These are phyloP conservation scores for Drosophila setifemur DNA, from an alignment of 1,140 invertebrate genomes.

Conservation along the genomic window DNA sequence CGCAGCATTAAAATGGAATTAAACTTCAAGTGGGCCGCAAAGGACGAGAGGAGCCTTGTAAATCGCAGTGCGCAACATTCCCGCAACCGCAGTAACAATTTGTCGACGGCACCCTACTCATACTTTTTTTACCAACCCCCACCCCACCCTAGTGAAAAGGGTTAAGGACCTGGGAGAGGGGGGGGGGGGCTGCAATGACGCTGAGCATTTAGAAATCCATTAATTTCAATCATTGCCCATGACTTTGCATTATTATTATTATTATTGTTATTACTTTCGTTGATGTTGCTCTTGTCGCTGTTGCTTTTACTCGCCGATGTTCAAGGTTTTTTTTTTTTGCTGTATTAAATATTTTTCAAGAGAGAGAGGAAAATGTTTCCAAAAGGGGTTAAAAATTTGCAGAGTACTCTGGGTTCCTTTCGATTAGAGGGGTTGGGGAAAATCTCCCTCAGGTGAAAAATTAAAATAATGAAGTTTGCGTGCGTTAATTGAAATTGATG, in stretches of 20 bases:
- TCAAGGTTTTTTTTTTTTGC: constrained; percentile 41
- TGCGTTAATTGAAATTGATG: neutral
- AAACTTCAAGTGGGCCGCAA: constrained; percentile 31
- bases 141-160: constrained; percentile 9
- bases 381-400: neutral
- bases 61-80: constrained; percentile 25
- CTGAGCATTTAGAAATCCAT: constrained; percentile 70
- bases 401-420: constrained; percentile 6
- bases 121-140: neutral
- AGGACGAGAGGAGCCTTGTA: neutral
- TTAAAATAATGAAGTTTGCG: no score
- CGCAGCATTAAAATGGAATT: constrained; percentile 49
- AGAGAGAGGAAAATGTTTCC: constrained; percentile 5
- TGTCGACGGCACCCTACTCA: constrained; percentile 23
- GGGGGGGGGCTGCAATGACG: constrained; percentile 41
- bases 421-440: neutral
- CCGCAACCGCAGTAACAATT: constrained; percentile 46
- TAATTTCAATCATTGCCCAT: constrained; percentile 76
- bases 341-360: constrained; percentile 5
- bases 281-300: constrained; percentile 19
- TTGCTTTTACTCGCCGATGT: constrained; percentile 1
- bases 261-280: constrained; percentile 52
- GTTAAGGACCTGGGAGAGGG: constrained; percentile 11
- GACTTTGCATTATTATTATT: constrained; percentile 68
- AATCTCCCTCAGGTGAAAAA: no score